Evolutionary conservation across 1,140 invertebrate genomes (phyloP), one percentile per base, ranked within the genome.

Genomic region (Apis florea): DNA sequence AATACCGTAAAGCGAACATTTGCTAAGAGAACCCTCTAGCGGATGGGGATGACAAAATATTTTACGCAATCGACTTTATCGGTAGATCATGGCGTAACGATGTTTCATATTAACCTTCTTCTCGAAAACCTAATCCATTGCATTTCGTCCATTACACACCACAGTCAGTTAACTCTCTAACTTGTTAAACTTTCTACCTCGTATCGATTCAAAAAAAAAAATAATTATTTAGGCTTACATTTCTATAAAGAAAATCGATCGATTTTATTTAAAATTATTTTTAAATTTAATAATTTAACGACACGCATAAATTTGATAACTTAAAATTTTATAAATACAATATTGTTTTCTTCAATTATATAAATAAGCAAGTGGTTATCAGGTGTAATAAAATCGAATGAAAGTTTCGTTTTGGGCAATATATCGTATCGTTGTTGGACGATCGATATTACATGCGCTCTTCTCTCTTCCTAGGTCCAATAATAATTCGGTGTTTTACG

Each of bases 381-480:
- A 77, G 24, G 19, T 24, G 67, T 79, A 85, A 85, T 85, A 85
- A 85, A 77, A 85, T 85, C 72, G n/a, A 68, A 85, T 75, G 78
- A 85, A 76, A 85, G 83, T 59, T 68, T 70, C 71, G 64, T 59
- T 61, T 13, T 53, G 83, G n/a, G 15, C 31, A 12, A 59, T 75
- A 61, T 54, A 73, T 63, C 15, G 31, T 78, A 79, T 84, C 59
- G 58, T 47, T 73, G 74, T 49, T 58, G 70, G 11, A 47, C 79
- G 85, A 85, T 86, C 85, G 72, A 86, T 86, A 86, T 86, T 85
- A 74, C 53, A 67, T n/a, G 59, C 56, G 63, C 53, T 68, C 26
- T 73, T 61, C 81, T 85, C 83, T 78, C 73, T 74, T 61, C 40
- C 53, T 51, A 59, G 54, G n/a, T 26, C 51, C 59, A 64, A 67